Base-by-base conservation (phyloP, 2,113 vertebrate species). In the Gnathonemus longibarbis region DNA sequence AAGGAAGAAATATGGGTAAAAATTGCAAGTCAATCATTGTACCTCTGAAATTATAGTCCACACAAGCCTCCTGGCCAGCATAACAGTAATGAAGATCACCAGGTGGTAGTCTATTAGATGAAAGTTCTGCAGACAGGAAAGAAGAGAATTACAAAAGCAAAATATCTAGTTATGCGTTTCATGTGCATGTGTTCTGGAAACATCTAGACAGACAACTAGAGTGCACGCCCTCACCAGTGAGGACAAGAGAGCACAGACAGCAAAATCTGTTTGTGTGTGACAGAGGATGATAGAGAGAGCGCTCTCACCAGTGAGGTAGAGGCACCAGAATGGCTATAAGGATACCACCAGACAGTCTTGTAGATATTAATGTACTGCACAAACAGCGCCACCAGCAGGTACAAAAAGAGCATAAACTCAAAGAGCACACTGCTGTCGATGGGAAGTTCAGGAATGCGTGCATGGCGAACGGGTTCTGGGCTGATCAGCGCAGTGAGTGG, bases 361-460 rank as follows among this genome's bases (percentile, higher is more conserved):
- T 99, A 99, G 93, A 99, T 99, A 95, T 99, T 99, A 90, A 99
- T 98, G 92, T 99, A 99, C 91, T 99, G 98, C 93, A 98, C 98
- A 92, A 99, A 98, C 88, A 99, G 96, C 52, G 98, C 98, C 93
- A 99, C 97, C 94, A 99, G 95, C 90, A 99, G 93, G 91, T 99
- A 99, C 42, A 98, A 96, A 93, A 99, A 99, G 93, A 99, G 98
- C 62, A 99, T 96, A 94, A 98, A 97, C 93, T 99, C 98, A 93
- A 99, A 99, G 90, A 99, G 96, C 74, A 99, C 95, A 88, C 97
- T 97, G 92, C 98, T 97, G 94, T 99, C 98, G 93, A 98, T 91
- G 0, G 98, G 98, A 91, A 99, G 96, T 31, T 98, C 97, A 0
- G 98, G 98, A 93, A 99, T 98, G 91, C 97, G 96, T 88, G 97